Conservation (phyloP, 2,888 invertebrate genomes). For the Ganaspis brasiliensis region DNA sequence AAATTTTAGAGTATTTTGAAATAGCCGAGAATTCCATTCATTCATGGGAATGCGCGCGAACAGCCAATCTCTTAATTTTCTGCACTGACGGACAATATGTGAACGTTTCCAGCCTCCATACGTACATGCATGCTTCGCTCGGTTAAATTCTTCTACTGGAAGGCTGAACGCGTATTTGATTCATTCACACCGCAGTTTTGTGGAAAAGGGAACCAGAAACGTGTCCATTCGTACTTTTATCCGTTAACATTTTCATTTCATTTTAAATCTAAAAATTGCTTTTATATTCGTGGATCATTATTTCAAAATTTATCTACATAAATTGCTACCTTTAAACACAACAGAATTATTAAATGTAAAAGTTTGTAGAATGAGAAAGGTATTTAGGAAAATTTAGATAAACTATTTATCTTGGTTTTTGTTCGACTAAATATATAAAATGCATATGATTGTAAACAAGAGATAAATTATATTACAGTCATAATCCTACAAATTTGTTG, state of each 20-base stretch:
- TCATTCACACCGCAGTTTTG: not conserved
- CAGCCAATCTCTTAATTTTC: conserved; percentile 73
- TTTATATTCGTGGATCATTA: no score
- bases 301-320: not conserved
- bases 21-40: conserved; percentile 44
- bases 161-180: not conserved
- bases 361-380: no score
- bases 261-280: not conserved
- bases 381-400: no score
- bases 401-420: no score
- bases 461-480: conserved; percentile 2
- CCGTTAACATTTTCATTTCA: conserved; percentile 1
- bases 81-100: conserved; percentile 68
- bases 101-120: conserved; percentile 62
- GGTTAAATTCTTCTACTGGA: conserved; percentile 24
- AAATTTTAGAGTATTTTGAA: conserved; percentile 39
- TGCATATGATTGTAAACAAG: conserved; percentile 7
- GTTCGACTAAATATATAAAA: no score
- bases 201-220: not conserved
- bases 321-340: not conserved
- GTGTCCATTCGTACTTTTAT: not conserved
- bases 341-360: not conserved
- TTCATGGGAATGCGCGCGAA: conserved; percentile 58
- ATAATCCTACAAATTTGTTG: not conserved
- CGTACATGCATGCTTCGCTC: conserved; percentile 44